phyloP scores from a whole-genome alignment of 2,797 vertebrate genomes.

The Rhinatrema bivittatum region DNA sequence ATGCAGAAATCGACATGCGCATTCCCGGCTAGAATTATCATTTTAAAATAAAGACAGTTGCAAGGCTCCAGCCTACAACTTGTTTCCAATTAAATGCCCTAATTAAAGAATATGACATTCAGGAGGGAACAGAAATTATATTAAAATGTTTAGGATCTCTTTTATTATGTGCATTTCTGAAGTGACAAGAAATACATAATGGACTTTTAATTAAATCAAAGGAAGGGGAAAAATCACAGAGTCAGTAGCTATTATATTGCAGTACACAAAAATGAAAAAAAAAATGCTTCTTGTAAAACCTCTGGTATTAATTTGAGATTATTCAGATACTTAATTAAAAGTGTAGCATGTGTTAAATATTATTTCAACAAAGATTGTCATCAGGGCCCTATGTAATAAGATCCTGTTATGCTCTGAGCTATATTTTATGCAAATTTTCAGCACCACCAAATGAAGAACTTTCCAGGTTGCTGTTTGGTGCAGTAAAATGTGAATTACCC shows the following conservation, averaged over 20 bases:
- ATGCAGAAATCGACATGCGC: too few relatives aligned
- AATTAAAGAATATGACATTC: slow-evolving; percentile 2
- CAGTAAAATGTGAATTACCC: too few relatives aligned
- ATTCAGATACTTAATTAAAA: slow-evolving; percentile 93
- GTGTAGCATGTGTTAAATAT: slow-evolving; percentile 97
- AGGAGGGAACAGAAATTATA: slow-evolving; percentile 3
- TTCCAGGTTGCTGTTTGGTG: too few relatives aligned
- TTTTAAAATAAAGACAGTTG: too few relatives aligned
- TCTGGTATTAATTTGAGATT: slow-evolving; percentile 74
- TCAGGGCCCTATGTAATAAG: slow-evolving; percentile 87
- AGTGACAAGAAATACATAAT: slow-evolving; percentile 59
- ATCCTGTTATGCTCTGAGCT: slow-evolving; percentile 81
- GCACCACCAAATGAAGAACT: slow-evolving; percentile 49
- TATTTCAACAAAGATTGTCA: slow-evolving; percentile 95
- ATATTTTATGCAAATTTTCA: slow-evolving; percentile 84
- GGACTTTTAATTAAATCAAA: slow-evolving; percentile 70
- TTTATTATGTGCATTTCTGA: slow-evolving; percentile 50
- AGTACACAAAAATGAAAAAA: slow-evolving; percentile 66
- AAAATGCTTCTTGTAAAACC: slow-evolving; percentile 71
- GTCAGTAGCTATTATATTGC: slow-evolving; percentile 64
- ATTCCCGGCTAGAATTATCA: too few relatives aligned
- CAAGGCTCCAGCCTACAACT: too few relatives aligned
- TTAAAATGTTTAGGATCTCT: slow-evolving; percentile 22
- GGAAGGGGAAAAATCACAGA: slow-evolving; percentile 45
- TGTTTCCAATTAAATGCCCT: slow-evolving; percentile 6